Base-by-base conservation (phyloP, 2,888 invertebrate genomes). In the Cynaeus angustus region DNA sequence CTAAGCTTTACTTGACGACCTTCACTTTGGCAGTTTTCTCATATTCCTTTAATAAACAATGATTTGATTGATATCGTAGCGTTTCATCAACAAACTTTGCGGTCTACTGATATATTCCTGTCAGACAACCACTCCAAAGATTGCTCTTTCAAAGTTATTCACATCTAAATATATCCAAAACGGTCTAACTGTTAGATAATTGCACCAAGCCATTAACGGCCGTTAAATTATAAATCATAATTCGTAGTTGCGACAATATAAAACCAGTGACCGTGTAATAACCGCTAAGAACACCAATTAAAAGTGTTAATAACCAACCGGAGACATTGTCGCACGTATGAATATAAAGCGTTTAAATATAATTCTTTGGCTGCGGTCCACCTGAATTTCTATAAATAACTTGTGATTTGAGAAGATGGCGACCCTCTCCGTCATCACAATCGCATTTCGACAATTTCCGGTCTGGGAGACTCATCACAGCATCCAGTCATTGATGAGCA, bases 361-460 rank as follows among this genome's bases (percentile, higher is more conserved):
- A 61, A 21, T n/a, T 16, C 9, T 48, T 64, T 64, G 64, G 64
- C 64, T 41, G 2, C 28, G 12, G 53, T 64, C 64, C 64, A 64
- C 64, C 53, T 64, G 52, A 64, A 41, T 13, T 10, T 52, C 64
- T 64, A 64, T 43, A 43, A 43, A 53, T 64, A 62, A 14, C 26
- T 30, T 21, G 26, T 38, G 61, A 61, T 48, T 48, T 48, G 46
- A 33, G 48, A 50, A 50, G 50, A 64, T 53, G 53, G 64, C 64
- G 64, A 64, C 43, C 43, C 43, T 41, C 26, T 12, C 14, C 46
- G 26, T 37, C 62, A 62, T 48, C 9, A 21, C 55, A 41, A 38
- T 30, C 50, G 26, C 48, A 50, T 46, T 33, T 46, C n/a, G 38
- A 26, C 66, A 56, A 66, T 66, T 66, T 66, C 66, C 66, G 66